Evolutionary conservation across 2,797 vertebrate genomes (phyloP).

Genomic region (Fratercula arctica): DNA sequence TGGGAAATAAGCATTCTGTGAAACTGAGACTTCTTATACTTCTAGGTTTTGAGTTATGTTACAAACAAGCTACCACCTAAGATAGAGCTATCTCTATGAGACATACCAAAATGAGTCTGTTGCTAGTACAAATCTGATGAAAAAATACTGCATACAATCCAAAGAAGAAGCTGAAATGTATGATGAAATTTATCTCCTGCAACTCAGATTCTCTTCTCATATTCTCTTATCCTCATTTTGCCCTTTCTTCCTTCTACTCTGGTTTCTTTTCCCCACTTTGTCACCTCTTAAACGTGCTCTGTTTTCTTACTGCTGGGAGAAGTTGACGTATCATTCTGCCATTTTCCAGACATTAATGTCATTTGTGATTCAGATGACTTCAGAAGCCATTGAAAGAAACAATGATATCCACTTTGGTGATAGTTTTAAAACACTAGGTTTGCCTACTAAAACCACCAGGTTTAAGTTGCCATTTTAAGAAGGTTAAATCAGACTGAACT

Average conservation of each 20-base stretch:
- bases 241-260: not conserved
- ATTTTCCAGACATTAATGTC: not conserved
- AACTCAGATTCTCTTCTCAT: not conserved
- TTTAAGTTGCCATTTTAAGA: not conserved
- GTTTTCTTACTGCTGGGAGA: not conserved
- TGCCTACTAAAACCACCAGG: not conserved
- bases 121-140: not conserved
- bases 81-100: not conserved
- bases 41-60: not conserved
- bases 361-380: not conserved
- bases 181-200: not conserved
- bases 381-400: not conserved
- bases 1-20: not conserved
- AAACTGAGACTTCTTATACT: not conserved
- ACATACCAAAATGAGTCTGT: not conserved
- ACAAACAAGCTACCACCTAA: not conserved
- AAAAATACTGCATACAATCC: not conserved
- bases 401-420: not conserved
- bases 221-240: not conserved
- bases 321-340: not conserved
- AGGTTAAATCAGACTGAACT: not conserved
- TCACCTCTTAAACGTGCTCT: not conserved
- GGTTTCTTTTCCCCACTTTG: slow-evolving; percentile 22
- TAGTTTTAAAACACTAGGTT: not conserved
- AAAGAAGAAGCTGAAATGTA: not conserved